Evolutionary conservation across 2,797 vertebrate species (phyloP).

Genomic region (Halcyon leucocephala): DNA sequence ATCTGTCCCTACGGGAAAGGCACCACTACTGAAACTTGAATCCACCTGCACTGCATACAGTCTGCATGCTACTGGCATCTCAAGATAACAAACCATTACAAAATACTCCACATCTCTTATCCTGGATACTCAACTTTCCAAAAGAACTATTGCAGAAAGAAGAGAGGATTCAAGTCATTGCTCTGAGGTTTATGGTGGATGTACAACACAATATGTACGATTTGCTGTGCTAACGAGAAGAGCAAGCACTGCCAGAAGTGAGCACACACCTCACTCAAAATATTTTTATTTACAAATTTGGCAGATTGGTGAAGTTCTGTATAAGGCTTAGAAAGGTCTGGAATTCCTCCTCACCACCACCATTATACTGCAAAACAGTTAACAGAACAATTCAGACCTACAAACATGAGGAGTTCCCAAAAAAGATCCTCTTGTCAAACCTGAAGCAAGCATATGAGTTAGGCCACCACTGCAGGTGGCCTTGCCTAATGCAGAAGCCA

Average conservation of each 20-base stretch:
- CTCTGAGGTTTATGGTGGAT: neutral
- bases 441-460: neutral
- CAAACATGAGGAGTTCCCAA: neutral
- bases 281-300: neutral
- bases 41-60: neutral
- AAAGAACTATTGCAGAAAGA: neutral
- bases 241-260: neutral
- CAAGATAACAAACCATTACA: neutral
- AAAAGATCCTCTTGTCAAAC: neutral
- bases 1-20: neutral
- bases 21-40: neutral
- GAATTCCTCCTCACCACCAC: neutral
- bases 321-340: neutral
- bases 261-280: neutral
- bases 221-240: neutral
- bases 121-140: neutral
- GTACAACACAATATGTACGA: fast-evolving
- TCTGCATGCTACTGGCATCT: neutral
- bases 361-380: neutral
- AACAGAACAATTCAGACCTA: neutral
- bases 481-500: neutral
- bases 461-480: neutral
- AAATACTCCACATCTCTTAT: neutral
- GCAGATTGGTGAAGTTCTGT: neutral
- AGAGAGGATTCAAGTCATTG: neutral